These are phyloP conservation scores for Malacoctenus gilli DNA, from an alignment of 2,797 vertebrate genomes.

Conservation along the genomic window DNA sequence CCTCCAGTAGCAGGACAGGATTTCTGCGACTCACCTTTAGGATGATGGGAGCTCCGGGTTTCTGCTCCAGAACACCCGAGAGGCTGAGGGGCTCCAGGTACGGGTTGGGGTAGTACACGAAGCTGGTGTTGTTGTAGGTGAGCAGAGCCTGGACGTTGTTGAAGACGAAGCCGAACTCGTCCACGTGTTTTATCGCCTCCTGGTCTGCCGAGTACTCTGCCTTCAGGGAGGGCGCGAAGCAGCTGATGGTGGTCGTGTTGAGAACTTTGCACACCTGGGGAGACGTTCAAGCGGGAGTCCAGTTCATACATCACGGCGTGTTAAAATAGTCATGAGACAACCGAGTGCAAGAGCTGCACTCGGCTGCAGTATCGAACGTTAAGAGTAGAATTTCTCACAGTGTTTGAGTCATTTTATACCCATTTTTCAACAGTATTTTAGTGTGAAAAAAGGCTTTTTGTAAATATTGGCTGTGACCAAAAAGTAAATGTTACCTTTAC, in stretches of 20 bases:
- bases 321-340: too few species aligned
- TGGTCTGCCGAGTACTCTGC: slow-evolving; percentile 81
- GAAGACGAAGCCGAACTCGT: slow-evolving; percentile 96
- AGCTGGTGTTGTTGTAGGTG: slow-evolving; percentile 91
- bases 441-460: too few species aligned
- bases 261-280: slow-evolving; percentile 90
- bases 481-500: too few species aligned
- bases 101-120: slow-evolving; percentile 94
- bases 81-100: slow-evolving; percentile 92
- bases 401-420: too few species aligned
- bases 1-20: too few species aligned
- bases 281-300: neutral
- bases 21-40: slow-evolving; percentile 84
- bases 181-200: slow-evolving; percentile 88
- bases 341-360: too few species aligned
- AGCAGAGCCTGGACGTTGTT: slow-evolving; percentile 94
- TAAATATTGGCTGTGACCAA: too few species aligned
- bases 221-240: slow-evolving; percentile 88
- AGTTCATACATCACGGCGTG: too few species aligned
- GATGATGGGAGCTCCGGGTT: slow-evolving; percentile 94
- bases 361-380: too few species aligned
- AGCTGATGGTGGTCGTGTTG: slow-evolving; percentile 89
- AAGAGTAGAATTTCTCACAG: too few species aligned
- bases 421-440: too few species aligned
- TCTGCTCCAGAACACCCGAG: slow-evolving; percentile 91